Evolutionary conservation across 2,113 vertebrate species (phyloP).

Genomic region (Tyto alba): DNA sequence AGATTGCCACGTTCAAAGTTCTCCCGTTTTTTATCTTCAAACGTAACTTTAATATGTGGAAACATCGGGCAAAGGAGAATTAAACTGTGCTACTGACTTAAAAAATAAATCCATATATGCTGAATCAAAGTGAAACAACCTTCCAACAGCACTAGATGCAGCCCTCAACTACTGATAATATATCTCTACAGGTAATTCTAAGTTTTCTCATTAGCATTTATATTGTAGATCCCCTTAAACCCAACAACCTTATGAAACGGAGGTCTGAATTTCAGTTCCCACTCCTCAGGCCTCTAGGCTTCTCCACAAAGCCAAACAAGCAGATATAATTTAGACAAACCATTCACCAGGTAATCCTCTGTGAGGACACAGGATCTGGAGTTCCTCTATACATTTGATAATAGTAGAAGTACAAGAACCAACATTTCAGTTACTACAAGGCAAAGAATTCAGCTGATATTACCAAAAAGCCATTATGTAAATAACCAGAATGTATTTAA

Average conservation of each 20-base stretch:
- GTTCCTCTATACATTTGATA: not conserved
- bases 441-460: not conserved
- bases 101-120: not conserved
- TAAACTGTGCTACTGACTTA: not conserved
- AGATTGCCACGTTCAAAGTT: constrained; percentile 97
- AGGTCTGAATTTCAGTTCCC: not conserved
- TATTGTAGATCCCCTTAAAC: not conserved
- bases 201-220: not conserved
- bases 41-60: constrained; percentile 76
- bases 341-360: not conserved
- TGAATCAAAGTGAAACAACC: not conserved
- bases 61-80: not conserved
- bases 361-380: not conserved
- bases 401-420: not conserved
- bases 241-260: not conserved
- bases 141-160: not conserved
- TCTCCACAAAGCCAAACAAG: not conserved
- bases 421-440: not conserved
- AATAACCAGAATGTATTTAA: not conserved
- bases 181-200: not conserved
- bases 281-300: not conserved
- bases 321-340: not conserved
- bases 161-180: not conserved
- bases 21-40: constrained; percentile 97
- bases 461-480: not conserved